These are phyloP conservation scores for Dinothrombium tinctorium DNA, from an alignment of 1,140 invertebrate species.

Conservation along the genomic window DNA sequence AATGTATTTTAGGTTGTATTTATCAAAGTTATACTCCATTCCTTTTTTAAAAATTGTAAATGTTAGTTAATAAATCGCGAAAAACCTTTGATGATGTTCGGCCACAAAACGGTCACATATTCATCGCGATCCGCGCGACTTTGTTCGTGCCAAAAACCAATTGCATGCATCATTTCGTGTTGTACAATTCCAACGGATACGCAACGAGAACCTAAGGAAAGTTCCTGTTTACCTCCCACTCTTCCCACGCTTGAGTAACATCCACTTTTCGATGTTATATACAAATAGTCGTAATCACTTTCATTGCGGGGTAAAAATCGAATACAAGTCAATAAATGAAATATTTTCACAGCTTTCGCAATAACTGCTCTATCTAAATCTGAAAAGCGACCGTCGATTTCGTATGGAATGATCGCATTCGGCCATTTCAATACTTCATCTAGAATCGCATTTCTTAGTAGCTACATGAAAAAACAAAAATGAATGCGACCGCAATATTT, in stretches of 20 bases:
- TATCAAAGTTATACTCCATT: constrained; percentile 15
- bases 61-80: neutral
- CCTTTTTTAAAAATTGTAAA: constrained; percentile 8
- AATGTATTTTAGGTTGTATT: constrained; percentile 11
- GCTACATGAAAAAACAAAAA: neutral
- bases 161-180: constrained; percentile 60
- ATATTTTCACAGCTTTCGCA: neutral
- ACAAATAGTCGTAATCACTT: constrained; percentile 10
- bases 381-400: constrained; percentile 8
- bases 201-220: constrained; percentile 14
- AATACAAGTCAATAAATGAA: constrained; percentile 20
- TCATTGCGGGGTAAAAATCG: constrained; percentile 20
- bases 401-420: constrained; percentile 13
- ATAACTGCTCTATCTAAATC: constrained; percentile 3
- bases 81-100: constrained; percentile 29
- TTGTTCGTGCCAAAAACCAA: constrained; percentile 41
- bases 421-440: constrained; percentile 8
- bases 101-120: constrained; percentile 33
- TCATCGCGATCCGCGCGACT: constrained; percentile 35
- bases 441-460: neutral
- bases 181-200: constrained; percentile 37
- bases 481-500: neutral
- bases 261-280: constrained; percentile 1
- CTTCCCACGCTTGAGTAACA: constrained; percentile 10
- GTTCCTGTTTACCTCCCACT: constrained; percentile 11